Percentiles rank a stretch among this genome's conserved stretches.
These are phyloP conservation scores for Dyspetes luteomarginatus DNA, from an alignment of 2,888 invertebrate species.

Conservation along the genomic window DNA sequence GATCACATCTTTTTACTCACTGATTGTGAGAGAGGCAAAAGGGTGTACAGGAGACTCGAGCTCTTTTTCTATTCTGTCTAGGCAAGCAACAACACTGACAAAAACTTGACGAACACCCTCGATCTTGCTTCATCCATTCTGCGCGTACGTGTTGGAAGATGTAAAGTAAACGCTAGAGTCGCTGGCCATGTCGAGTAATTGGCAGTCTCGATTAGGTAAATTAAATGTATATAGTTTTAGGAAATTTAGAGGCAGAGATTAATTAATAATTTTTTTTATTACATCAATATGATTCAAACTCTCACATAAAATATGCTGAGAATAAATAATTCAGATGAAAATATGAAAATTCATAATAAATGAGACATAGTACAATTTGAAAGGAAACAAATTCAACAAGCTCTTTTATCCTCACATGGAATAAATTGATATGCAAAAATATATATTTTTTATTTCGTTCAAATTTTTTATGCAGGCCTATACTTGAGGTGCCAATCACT, in stretches of 20 bases:
- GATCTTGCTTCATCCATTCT: background rate
- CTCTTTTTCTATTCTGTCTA: conserved; percentile 52
- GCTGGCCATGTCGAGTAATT: background rate
- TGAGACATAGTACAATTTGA: too few relatives aligned
- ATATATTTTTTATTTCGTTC: too few relatives aligned
- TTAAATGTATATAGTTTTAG: too few relatives aligned
- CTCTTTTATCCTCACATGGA: too few relatives aligned
- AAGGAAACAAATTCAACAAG: too few relatives aligned
- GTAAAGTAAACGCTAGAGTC: background rate
- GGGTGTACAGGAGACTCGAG: conserved; percentile 22
- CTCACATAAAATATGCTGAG: too few relatives aligned
- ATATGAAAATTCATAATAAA: too few relatives aligned
- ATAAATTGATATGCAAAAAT: background rate
- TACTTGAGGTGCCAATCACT: background rate
- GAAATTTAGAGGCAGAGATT: too few relatives aligned
- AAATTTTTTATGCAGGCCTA: background rate
- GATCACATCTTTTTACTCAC: conserved; percentile 13
- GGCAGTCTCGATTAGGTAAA: too few relatives aligned
- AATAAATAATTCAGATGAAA: too few relatives aligned
- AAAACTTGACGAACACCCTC: conserved; percentile 55
- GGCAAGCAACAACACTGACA: conserved; percentile 26
- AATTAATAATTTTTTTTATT: background rate
- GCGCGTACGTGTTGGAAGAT: conserved; percentile 13
- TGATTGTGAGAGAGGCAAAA: conserved; percentile 10
- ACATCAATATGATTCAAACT: too few relatives aligned